These are phyloP conservation scores for Hapalemur alaotrensis DNA, from an alignment of 2,797 vertebrate genomes.

Conservation along the genomic window DNA sequence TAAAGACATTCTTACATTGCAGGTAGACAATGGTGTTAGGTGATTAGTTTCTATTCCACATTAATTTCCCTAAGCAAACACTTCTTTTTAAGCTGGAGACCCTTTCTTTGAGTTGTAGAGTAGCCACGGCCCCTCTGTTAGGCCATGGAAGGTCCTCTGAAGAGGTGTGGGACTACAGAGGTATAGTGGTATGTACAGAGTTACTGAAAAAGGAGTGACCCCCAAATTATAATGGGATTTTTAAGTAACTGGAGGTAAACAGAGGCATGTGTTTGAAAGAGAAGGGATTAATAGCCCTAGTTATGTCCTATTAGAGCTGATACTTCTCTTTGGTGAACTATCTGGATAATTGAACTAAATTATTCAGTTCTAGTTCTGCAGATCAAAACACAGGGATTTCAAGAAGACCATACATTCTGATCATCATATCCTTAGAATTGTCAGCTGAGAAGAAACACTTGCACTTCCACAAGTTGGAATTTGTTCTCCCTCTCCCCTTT, in stretches of 20 bases:
- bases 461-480: not conserved
- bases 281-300: not conserved
- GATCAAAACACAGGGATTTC: not conserved
- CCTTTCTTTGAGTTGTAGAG: not conserved
- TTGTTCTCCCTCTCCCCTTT: not conserved
- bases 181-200: not conserved
- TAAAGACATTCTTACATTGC: not conserved
- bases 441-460: not conserved
- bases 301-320: not conserved
- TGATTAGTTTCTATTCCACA: not conserved
- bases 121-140: not conserved
- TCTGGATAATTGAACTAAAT: not conserved
- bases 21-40: not conserved
- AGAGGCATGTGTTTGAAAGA: not conserved
- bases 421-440: not conserved
- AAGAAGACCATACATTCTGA: not conserved
- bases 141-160: not conserved
- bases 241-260: not conserved
- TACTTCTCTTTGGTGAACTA: constrained; percentile 26
- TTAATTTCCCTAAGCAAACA: not conserved
- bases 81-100: not conserved
- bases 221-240: not conserved
- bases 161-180: not conserved
- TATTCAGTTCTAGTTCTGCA: not conserved
- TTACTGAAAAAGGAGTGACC: not conserved